phyloP scores from a whole-genome alignment of 2,113 vertebrate species.

The Perca fluviatilis region DNA sequence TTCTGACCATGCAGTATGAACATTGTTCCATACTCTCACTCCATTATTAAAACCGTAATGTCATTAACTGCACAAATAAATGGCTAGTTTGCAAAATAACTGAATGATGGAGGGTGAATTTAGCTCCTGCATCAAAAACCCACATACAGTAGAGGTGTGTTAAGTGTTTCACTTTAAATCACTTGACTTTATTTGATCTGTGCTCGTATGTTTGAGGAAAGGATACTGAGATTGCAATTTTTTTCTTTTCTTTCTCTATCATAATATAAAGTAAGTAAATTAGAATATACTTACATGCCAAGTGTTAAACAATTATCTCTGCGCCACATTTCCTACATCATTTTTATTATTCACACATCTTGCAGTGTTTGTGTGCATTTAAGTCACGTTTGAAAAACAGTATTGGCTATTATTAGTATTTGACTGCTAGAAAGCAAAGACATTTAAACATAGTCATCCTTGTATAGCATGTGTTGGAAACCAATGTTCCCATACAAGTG shows the following conservation, averaged over 20 bases:
- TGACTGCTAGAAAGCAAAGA: neutral
- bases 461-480: neutral
- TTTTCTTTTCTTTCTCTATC: constrained; percentile 22
- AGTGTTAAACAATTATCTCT: constrained; percentile 64
- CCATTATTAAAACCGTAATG: constrained; percentile 54
- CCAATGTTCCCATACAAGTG: neutral
- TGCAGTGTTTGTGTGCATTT: constrained; percentile 1
- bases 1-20: constrained; percentile 35
- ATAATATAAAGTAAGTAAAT: constrained; percentile 43
- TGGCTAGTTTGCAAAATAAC: constrained; percentile 12
- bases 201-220: constrained; percentile 32
- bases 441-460: neutral
- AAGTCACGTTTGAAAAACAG: neutral
- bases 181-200: constrained; percentile 14
- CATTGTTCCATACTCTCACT: constrained; percentile 45
- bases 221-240: constrained; percentile 46
- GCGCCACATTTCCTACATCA: constrained; percentile 45
- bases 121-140: constrained; percentile 3
- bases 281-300: constrained; percentile 25
- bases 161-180: constrained; percentile 27
- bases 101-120: constrained; percentile 6
- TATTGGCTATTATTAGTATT: neutral
- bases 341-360: constrained; percentile 10
- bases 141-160: neutral
- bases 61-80: constrained; percentile 43